These are phyloP conservation scores for Drosophila lacicola DNA, from an alignment of 2,888 invertebrate species.

Conservation along the genomic window DNA sequence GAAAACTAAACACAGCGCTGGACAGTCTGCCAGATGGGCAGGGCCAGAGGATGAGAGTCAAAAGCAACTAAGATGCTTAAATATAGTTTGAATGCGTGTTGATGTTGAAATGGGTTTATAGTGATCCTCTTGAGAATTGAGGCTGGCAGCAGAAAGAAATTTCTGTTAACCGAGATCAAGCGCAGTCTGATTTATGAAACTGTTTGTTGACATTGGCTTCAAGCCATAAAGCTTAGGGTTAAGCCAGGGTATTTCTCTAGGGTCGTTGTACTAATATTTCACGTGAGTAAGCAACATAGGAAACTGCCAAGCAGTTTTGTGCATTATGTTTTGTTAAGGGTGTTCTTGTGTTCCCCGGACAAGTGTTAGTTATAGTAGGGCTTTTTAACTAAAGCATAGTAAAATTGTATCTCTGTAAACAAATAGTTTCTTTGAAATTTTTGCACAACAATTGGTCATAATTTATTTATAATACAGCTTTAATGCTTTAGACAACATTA, in stretches of 20 bases:
- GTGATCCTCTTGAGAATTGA: constrained; percentile 66
- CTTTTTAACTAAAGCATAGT: no score
- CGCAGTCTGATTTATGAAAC: constrained; percentile 60
- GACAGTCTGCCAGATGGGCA: constrained; percentile 32
- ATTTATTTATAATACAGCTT: neutral
- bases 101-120: constrained; percentile 61
- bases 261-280: constrained; percentile 7
- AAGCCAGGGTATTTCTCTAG: constrained; percentile 9
- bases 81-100: constrained; percentile 53
- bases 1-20: constrained; percentile 65
- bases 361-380: neutral
- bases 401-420: no score
- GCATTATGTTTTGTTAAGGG: neutral
- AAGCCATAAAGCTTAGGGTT: constrained; percentile 15
- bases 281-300: neutral
- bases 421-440: no score
- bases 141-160: constrained; percentile 14
- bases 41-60: neutral
- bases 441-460: no score
- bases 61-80: constrained; percentile 28
- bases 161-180: constrained; percentile 40
- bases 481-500: neutral
- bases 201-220: constrained; percentile 41
- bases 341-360: neutral
- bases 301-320: neutral